phyloP scores from a whole-genome alignment of 1,140 invertebrate species.

The Drosophila bifasciata region DNA sequence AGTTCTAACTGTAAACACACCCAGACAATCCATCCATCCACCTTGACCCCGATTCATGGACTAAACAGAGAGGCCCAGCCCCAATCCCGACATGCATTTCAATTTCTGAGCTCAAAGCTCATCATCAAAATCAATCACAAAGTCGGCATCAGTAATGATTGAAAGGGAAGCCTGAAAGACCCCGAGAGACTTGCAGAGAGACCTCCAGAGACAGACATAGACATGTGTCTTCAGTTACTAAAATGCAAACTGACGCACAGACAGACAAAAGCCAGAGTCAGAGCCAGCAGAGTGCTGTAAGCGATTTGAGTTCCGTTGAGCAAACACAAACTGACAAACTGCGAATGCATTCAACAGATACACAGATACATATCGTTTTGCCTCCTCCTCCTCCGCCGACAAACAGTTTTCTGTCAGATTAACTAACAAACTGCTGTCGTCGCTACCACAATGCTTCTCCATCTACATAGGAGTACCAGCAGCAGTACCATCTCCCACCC shows the following conservation, averaged over 20 bases:
- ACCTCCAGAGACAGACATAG: constrained; percentile 28
- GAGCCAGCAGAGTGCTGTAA: constrained; percentile 43
- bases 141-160: constrained; percentile 51
- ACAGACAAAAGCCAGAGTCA: neutral
- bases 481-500: neutral
- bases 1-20: constrained; percentile 65
- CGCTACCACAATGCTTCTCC: constrained; percentile 24
- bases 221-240: constrained; percentile 51
- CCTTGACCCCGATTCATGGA: constrained; percentile 60
- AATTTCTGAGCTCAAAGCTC: constrained; percentile 39
- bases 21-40: constrained; percentile 43
- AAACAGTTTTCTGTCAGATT: constrained; percentile 74
- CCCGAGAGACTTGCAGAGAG: neutral
- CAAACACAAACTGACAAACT: constrained; percentile 40
- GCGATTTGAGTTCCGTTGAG: constrained; percentile 21
- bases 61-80: constrained; percentile 26
- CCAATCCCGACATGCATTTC: constrained; percentile 46
- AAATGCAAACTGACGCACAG: constrained; percentile 40
- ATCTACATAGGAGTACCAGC: too few species aligned
- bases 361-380: constrained; percentile 61
- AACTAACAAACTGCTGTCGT: constrained; percentile 68
- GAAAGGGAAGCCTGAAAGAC: constrained; percentile 10
- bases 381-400: constrained; percentile 53
- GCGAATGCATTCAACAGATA: constrained; percentile 61
- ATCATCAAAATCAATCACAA: constrained; percentile 63